Evolutionary conservation across 2,797 vertebrate species (phyloP), one percentile per base, ranked within the genome.

Genomic region (Ptychobarbus kaznakovi): DNA sequence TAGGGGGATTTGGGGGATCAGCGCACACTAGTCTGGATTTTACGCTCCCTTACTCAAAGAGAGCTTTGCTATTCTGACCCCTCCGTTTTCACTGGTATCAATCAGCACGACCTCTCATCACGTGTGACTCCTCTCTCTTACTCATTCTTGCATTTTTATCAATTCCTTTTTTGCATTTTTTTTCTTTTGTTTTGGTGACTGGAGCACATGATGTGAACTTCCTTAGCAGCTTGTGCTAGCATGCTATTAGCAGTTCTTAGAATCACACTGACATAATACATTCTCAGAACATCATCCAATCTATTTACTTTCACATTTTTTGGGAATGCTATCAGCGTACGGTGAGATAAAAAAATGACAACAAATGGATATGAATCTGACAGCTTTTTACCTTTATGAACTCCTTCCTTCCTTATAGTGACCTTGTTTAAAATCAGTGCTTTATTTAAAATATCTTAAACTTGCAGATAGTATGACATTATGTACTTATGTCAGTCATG

Each of bases 1-100:
- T 88, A 92, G 89, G 86, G 89, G 91, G 92, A 92, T 93, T 93
- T 85, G 81, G 86, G 88, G 90, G 90, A 91, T 91, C 89, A 82
- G 86, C 86, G 86, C 89, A 87, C 89, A 91, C 92, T 92, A 86
- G 84, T 92, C 87, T 89, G 88, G 91, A 91, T 94, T 94, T 94
- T 90, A 93, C 69, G 88, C 92, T 92, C 86, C 90, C 81, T 83
- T 87, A 83, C 80, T 93, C 92, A 92, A 89, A 92, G 91, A 18
- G 42, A 82, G 88, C 84, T 86, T 79, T 87, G 86, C 74, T 81
- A 74, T 53, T 84, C 76, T 89, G 92, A 93, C 92, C 92, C 89
- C 74, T 1, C 40, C 76, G 8, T 53, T n/a, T 88, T 91, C 87
- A 82, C 88, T 85, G 72, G 25, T 46, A 82, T 85, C 74, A 46